Evolutionary conservation across 2,888 invertebrate genomes (phyloP), one percentile per base, ranked within the genome.

Genomic region (Hypolimnas misippus): DNA sequence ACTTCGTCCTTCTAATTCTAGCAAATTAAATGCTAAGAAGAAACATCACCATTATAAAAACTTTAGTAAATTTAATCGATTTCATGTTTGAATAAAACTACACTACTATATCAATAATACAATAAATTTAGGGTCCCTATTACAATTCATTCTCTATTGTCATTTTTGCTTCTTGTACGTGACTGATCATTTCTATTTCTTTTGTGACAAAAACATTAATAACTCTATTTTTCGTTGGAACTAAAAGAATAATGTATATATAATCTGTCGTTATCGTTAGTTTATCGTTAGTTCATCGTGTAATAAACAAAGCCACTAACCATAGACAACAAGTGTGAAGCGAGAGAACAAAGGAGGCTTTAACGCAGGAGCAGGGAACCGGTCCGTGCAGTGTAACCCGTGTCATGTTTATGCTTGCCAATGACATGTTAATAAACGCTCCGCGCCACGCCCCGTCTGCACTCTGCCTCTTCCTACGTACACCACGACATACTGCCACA

Each of bases 381-480:
- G 58, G 63, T 80, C 77, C 65, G 46, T 46, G 46, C 46, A 46
- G 21, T 53, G 59, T 66, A 77, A 75, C 67, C 53, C 57, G 50
- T 65, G 65, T 68, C 66, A 69, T 71, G 69, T 70, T 68, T 73
- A 76, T 78, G 67, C 65, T 68, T 71, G 71, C 68, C 68, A 82
- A 73, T 86, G 86, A 86, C 86, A 86, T 81, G 86, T 84, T 85
- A 82, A 83, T 86, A 83, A 77, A 80, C 66, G 67, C 63, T 61
- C 25, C 25, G 57, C 49, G 63, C 63, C 62, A 61, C 84, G 83
- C 86, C 79, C 74, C 68, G 66, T 75, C 62, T 67, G 68, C 68
- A 60, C 51, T 65, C n/a, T 46, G 46, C 21, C 19, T 46, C 53
- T 54, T 54, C 63, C 25, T 52, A 55, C 56, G 53, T n/a, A n/a